Evolutionary conservation across 2,888 invertebrate species (phyloP).

Genomic region (Odontocerum albicorne): DNA sequence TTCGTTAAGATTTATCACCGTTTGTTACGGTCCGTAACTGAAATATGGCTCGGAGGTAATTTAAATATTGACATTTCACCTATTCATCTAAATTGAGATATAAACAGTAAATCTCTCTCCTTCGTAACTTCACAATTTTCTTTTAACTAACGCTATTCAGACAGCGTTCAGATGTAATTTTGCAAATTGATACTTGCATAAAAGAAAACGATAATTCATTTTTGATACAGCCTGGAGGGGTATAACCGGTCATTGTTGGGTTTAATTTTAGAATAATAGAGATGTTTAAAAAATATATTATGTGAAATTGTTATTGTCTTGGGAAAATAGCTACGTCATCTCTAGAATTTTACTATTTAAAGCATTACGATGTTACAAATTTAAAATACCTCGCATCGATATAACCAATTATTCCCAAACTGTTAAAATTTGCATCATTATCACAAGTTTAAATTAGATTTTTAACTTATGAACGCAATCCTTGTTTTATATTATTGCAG

Average conservation of each 20-base stretch:
- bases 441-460: no score
- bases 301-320: background rate
- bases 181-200: slow-evolving; percentile 13
- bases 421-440: no score
- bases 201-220: slow-evolving; percentile 11
- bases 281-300: slow-evolving; percentile 2
- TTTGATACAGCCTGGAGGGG: background rate
- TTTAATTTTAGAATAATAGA: slow-evolving; percentile 2
- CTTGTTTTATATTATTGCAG: no score
- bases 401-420: no score
- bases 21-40: slow-evolving; percentile 6
- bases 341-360: no score
- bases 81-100: slow-evolving; percentile 16
- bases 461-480: no score
- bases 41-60: slow-evolving; percentile 2
- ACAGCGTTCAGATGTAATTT: slow-evolving; percentile 10
- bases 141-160: no score
- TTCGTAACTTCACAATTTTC: background rate
- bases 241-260: background rate
- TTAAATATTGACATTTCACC: slow-evolving; percentile 26
- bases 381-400: no score
- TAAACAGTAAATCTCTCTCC: slow-evolving; percentile 12
- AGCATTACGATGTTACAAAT: no score
- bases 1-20: slow-evolving; percentile 5
- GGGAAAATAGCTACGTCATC: background rate